Conservation (phyloP, 2,888 invertebrate genomes). For the Sesia bembeciformis region DNA sequence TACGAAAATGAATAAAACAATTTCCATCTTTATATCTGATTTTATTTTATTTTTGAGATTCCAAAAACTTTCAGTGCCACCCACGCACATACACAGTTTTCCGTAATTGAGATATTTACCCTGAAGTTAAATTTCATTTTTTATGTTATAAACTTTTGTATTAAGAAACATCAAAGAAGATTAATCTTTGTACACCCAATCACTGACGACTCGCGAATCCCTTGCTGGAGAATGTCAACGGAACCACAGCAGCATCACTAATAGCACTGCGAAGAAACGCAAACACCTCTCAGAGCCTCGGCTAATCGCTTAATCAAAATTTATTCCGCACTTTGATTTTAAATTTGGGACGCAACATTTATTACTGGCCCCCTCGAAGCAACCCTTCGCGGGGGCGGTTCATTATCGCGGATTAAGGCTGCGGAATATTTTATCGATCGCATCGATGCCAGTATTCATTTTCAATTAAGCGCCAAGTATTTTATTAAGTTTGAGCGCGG, state of each 20-base stretch:
- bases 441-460: slow-evolving; percentile 68
- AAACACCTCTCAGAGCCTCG: slow-evolving; percentile 53
- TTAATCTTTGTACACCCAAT: slow-evolving; percentile 8
- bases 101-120: no score
- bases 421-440: slow-evolving; percentile 73
- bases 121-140: no score
- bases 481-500: slow-evolving; percentile 72
- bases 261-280: slow-evolving; percentile 48
- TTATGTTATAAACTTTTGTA: no score
- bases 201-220: slow-evolving; percentile 9
- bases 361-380: slow-evolving; percentile 65
- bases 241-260: slow-evolving; percentile 28
- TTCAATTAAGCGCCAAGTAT: slow-evolving; percentile 75
- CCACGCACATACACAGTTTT: no score
- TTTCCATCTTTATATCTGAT: no score
- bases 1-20: no score
- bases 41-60: no score
- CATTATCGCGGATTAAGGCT: slow-evolving; percentile 74
- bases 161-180: neutral
- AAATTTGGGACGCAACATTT: slow-evolving; percentile 74
- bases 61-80: no score
- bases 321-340: slow-evolving; percentile 75
- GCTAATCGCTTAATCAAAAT: slow-evolving; percentile 75
- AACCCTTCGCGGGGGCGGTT: slow-evolving; percentile 66
- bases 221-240: slow-evolving; percentile 16